Base-by-base conservation (phyloP, 2,797 vertebrate species). In the Labroides dimidiatus region DNA sequence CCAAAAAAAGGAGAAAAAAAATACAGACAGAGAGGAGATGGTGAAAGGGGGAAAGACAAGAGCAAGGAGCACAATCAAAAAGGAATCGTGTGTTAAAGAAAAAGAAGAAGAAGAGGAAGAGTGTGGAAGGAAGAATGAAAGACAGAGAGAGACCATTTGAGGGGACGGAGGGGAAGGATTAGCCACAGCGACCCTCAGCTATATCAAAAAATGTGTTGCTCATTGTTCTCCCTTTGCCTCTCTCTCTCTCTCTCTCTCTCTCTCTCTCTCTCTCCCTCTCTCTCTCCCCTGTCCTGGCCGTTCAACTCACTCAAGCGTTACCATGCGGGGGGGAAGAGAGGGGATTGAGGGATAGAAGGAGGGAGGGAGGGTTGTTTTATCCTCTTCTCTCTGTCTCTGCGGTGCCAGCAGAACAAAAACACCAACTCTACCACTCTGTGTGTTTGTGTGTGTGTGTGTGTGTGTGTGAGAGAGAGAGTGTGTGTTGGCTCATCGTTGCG, bases 141-240 rank as follows among this genome's bases (percentile, higher is more conserved):
- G 78, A 88, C 84, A 84, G 80, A 84, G 88, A 84, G 88, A 81
- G 84, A 86, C 85, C 78, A 89, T 93, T 92, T 92, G 90, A 92
- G 91, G 92, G 91, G 92, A 92, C 87, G 65, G 91, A 89, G 91
- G 86, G 91, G 89, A 91, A 90, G 93, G 94, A 95, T 94, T 95
- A 94, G 92, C 88, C 64, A 80, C 84, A 89, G 82, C 87, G 87
- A 93, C 93, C 93, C 92, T 93, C 90, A 92, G 93, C 92, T 92
- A 93, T 94, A 94, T 94, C 86, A 92, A 94, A 93, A 95, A 94
- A 92, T 93, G 89, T 94, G 92, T 93, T 93, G 91, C 88, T 92
- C 93, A 94, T 94, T 95, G 93, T 94, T 95, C 93, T 93, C 75
- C 88, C 84, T 80, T 24, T 87, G 78, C 81, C 81, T 88, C 84